A percentile compares a stretch with the other conserved stretches of the same genome.
These are phyloP conservation scores for Tholera decimalis DNA, from an alignment of 2,888 invertebrate species.

Conservation along the genomic window DNA sequence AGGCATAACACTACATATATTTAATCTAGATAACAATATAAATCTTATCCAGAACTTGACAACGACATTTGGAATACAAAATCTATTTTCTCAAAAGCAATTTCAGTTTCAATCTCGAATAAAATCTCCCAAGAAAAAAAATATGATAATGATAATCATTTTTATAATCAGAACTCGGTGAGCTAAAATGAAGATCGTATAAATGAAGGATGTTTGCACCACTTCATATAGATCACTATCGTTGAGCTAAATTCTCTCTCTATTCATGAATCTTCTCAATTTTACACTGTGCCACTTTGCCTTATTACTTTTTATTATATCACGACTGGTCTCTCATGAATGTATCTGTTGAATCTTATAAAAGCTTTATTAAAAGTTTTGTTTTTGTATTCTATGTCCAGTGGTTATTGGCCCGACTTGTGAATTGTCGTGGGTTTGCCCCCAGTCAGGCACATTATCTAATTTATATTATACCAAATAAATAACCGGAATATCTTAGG, in stretches of 20 bases:
- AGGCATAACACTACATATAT: background rate
- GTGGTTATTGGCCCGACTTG: too few species aligned
- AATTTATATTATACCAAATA: too few species aligned
- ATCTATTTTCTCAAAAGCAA: constrained; percentile 3
- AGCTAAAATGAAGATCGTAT: constrained; percentile 44
- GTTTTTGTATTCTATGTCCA: too few species aligned
- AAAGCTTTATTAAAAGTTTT: background rate
- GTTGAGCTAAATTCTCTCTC: constrained; percentile 34
- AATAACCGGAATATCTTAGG: too few species aligned
- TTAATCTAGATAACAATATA: background rate
- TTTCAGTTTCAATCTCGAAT: constrained; percentile 21
- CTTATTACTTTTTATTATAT: constrained; percentile 20
- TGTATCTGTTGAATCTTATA: constrained; percentile 38
- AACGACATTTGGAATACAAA: background rate
- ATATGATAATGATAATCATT: constrained; percentile 36
- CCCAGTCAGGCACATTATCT: too few species aligned
- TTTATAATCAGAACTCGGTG: constrained; percentile 31
- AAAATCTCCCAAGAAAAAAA: constrained; percentile 32
- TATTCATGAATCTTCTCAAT: constrained; percentile 27
- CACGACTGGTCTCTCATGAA: too few species aligned
- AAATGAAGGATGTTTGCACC: constrained; percentile 37
- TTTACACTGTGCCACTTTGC: constrained; percentile 35
- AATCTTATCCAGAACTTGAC: background rate
- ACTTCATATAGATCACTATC: constrained; percentile 49
- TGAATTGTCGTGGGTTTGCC: too few species aligned